These are phyloP conservation scores for Melanotaenia maccullochi DNA, from an alignment of 2,797 vertebrate genomes.

Conservation along the genomic window DNA sequence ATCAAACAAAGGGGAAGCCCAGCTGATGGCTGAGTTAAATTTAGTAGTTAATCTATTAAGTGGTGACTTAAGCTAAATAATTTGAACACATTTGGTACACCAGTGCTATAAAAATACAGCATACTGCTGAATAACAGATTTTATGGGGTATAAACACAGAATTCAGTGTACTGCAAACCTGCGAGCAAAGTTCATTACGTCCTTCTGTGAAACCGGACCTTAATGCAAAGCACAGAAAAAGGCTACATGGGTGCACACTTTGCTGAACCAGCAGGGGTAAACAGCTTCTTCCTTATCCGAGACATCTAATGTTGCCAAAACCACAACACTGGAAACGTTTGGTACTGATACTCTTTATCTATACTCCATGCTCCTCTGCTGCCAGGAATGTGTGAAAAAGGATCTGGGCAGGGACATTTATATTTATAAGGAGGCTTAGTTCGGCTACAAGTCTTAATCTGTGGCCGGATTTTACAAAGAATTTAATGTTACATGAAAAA, in stretches of 20 bases:
- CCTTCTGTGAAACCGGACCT: slow-evolving; percentile 63
- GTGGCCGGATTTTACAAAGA: slow-evolving; percentile 31
- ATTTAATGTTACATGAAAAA: slow-evolving; percentile 47
- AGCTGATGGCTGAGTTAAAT: slow-evolving; percentile 19
- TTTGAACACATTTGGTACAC: slow-evolving; percentile 14
- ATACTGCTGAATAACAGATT: slow-evolving; percentile 25
- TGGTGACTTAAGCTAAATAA: slow-evolving; percentile 11
- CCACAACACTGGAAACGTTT: slow-evolving; percentile 69
- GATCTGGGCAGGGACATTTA: slow-evolving; percentile 61
- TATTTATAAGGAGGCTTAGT: slow-evolving; percentile 53
- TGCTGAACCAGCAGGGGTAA: slow-evolving; percentile 57
- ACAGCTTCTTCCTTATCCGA: slow-evolving; percentile 61
- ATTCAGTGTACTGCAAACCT: slow-evolving; percentile 45
- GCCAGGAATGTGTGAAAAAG: slow-evolving; percentile 75
- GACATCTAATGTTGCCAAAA: slow-evolving; percentile 73
- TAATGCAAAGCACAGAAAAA: slow-evolving; percentile 55
- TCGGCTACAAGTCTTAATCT: slow-evolving; percentile 48
- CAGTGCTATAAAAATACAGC: not conserved
- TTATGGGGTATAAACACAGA: slow-evolving; percentile 16
- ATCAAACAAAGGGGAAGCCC: slow-evolving; percentile 27
- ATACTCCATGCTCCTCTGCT: slow-evolving; percentile 54
- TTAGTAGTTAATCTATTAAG: slow-evolving; percentile 16
- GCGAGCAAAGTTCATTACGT: slow-evolving; percentile 48
- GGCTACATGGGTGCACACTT: slow-evolving; percentile 40
- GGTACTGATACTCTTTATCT: slow-evolving; percentile 70